Evolutionary conservation across 53 echinoderm and acorn worm genomes (phyloP).

Genomic region (Pentamera pediparva): DNA sequence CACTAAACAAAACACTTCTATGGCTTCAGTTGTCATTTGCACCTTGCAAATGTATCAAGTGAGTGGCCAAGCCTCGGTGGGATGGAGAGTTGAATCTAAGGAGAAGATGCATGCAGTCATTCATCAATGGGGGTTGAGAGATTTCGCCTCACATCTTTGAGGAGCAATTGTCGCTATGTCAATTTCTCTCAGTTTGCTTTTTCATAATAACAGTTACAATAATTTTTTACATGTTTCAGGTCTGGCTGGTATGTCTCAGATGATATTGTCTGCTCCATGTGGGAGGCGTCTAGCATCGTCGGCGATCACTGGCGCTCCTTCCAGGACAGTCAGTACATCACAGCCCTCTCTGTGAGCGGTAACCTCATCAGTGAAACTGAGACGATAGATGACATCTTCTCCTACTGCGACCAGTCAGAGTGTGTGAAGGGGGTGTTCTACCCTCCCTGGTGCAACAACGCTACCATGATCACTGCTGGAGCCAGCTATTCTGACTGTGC

Average conservation of each 20-base stretch:
- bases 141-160: too few species aligned
- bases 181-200: too few species aligned
- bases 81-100: too few species aligned
- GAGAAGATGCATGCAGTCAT: too few species aligned
- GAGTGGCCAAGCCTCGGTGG: too few species aligned
- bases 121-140: too few species aligned
- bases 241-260: slow-evolving; percentile 79
- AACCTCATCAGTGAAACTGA: neutral
- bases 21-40: too few species aligned
- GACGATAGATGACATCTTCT: neutral
- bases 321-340: slow-evolving; percentile 21
- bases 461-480: neutral
- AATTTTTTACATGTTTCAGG: slow-evolving; percentile 24
- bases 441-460: slow-evolving; percentile 50
- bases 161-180: too few species aligned
- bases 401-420: slow-evolving; percentile 43
- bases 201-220: too few species aligned
- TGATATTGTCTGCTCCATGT: slow-evolving; percentile 49
- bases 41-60: too few species aligned
- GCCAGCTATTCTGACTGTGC: slow-evolving; percentile 39
- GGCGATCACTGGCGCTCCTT: slow-evolving; percentile 87
- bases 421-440: slow-evolving; percentile 55
- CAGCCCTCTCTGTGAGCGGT: slow-evolving; percentile 4
- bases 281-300: slow-evolving; percentile 49
- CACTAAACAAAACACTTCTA: too few species aligned